Evolutionary conservation across 2,113 vertebrate species (phyloP).

Genomic region (Cyrtonyx montezumae): DNA sequence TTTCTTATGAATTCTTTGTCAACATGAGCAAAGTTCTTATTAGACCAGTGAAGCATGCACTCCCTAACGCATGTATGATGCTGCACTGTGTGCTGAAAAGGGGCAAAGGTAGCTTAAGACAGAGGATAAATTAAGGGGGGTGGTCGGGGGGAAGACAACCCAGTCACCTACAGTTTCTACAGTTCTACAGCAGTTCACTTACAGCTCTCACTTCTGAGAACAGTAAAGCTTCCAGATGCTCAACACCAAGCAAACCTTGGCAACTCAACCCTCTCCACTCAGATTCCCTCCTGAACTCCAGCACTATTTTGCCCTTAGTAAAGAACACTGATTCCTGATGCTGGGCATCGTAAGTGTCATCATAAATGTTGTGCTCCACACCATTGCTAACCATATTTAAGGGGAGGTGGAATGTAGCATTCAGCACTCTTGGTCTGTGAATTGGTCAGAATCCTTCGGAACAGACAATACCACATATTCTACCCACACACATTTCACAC

Average conservation of each 20-base stretch:
- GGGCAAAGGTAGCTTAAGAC: neutral
- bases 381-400: neutral
- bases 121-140: neutral
- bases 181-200: neutral
- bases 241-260: neutral
- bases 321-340: neutral
- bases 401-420: neutral
- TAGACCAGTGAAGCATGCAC: neutral
- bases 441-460: neutral
- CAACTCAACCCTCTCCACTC: neutral
- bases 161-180: neutral
- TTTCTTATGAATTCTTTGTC: constrained; percentile 22
- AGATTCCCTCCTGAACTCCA: neutral
- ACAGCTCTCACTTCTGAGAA: neutral
- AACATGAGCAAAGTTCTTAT: neutral
- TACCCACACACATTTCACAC: neutral
- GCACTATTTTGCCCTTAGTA: neutral
- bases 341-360: neutral
- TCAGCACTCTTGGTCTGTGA: neutral
- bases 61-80: neutral
- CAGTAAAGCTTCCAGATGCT: neutral
- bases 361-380: neutral
- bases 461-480: neutral
- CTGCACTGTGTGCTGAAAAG: neutral
- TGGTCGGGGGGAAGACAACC: too few relatives aligned